A percentile compares a stretch with the other conserved stretches of the same genome.
phyloP scores from a whole-genome alignment of 2,888 invertebrate species.

The Diogma glabrata region DNA sequence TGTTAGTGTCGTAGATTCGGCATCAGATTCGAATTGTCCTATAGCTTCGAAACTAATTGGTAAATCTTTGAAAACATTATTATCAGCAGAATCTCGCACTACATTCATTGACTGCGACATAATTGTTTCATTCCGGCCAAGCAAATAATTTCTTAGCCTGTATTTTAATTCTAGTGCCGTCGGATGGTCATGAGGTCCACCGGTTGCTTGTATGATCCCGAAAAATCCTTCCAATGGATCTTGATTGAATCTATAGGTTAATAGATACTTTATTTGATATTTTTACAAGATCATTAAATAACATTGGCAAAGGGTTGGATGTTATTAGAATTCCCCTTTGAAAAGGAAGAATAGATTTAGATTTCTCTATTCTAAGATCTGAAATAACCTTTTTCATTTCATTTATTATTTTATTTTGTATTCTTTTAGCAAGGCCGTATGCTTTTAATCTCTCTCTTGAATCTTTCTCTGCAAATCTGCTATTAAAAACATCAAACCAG shows the following conservation, averaged over 20 bases:
- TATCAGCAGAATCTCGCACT: too few relatives aligned
- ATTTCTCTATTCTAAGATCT: constrained; percentile 17
- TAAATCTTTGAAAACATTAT: too few relatives aligned
- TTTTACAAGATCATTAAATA: too few relatives aligned
- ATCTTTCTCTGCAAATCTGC: constrained; percentile 16
- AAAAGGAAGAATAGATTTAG: constrained; percentile 19
- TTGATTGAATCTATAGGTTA: constrained; percentile 20
- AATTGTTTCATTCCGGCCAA: constrained; percentile 17
- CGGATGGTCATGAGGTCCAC: neutral
- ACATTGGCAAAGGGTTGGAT: too few relatives aligned
- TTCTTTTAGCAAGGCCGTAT: constrained; percentile 17
- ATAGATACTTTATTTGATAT: constrained; percentile 18
- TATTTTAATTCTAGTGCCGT: neutral
- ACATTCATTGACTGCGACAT: constrained; percentile 13
- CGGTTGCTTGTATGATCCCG: too few relatives aligned
- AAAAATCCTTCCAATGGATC: neutral
- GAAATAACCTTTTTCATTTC: constrained; percentile 17
- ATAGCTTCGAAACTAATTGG: too few relatives aligned
- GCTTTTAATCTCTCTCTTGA: constrained; percentile 17
- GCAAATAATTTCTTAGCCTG: neutral
- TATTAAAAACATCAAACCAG: constrained; percentile 22
- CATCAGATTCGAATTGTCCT: too few relatives aligned
- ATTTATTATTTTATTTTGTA: constrained; percentile 19
- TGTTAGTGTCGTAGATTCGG: too few relatives aligned
- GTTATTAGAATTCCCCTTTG: too few relatives aligned